These are phyloP conservation scores for Numenius arquata DNA, from an alignment of 2,113 vertebrate species.

Conservation along the genomic window DNA sequence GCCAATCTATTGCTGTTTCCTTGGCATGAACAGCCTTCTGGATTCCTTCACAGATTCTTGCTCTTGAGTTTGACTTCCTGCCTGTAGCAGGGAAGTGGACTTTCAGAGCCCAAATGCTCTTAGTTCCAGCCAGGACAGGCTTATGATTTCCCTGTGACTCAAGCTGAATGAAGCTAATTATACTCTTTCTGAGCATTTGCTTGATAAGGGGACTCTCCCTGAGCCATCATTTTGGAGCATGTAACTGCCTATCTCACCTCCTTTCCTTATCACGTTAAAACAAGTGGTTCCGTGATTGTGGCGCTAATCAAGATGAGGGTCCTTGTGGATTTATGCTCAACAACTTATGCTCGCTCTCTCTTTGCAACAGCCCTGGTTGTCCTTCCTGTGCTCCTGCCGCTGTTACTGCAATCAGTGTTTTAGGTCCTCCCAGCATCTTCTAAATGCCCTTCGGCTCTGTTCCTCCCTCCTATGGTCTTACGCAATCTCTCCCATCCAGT, in stretches of 20 bases:
- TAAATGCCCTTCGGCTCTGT: neutral
- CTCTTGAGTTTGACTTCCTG: neutral
- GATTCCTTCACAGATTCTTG: neutral
- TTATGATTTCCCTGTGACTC: neutral
- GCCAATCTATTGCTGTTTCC: neutral
- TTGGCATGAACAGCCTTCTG: neutral
- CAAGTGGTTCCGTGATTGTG: constrained; percentile 1
- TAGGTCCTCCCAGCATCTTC: neutral
- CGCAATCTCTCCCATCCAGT: neutral
- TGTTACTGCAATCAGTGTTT: neutral
- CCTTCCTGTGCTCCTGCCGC: neutral
- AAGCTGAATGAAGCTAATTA: neutral
- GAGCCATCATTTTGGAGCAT: neutral
- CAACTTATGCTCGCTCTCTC: neutral
- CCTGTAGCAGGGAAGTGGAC: neutral
- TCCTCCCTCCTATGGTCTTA: neutral
- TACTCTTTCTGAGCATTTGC: neutral
- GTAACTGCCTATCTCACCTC: constrained; percentile 26
- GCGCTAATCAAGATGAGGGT: constrained; percentile 38
- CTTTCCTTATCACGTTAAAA: constrained; percentile 34
- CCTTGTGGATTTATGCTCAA: constrained; percentile 31
- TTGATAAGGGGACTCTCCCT: neutral
- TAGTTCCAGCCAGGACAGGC: neutral
- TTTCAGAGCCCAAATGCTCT: neutral
- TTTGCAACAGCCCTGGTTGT: neutral